phyloP scores from a whole-genome alignment of 2,113 vertebrate species.

The Lota lota region DNA sequence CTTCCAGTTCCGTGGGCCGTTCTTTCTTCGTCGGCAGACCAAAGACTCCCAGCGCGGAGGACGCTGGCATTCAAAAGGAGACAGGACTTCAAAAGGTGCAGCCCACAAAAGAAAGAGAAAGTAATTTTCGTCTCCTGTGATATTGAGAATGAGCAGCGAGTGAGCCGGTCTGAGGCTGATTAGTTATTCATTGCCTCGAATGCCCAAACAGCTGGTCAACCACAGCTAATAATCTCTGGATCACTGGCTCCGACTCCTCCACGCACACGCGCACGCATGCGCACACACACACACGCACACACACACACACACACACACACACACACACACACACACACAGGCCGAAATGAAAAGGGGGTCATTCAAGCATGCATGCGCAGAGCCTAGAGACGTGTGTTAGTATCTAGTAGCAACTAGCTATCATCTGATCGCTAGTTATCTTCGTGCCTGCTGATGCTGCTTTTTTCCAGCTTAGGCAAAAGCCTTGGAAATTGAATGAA shows the following conservation, averaged over 20 bases:
- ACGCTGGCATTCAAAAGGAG: slow-evolving; percentile 21
- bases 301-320: neutral
- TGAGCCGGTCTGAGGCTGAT: slow-evolving; percentile 21
- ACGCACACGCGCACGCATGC: neutral
- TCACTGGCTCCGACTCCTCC: slow-evolving; percentile 20
- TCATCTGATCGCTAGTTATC: too few species aligned
- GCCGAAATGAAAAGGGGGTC: too few species aligned
- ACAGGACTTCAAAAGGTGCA: slow-evolving; percentile 15
- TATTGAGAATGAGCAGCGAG: slow-evolving; percentile 16
- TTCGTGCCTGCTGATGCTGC: too few species aligned
- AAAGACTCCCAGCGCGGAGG: slow-evolving; percentile 16
- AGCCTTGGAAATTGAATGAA: too few species aligned
- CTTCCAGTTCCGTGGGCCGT: neutral
- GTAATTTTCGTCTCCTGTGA: slow-evolving; percentile 22
- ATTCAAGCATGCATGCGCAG: too few species aligned
- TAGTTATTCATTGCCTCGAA: slow-evolving; percentile 61
- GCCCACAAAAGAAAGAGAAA: slow-evolving; percentile 27
- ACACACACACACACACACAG: neutral
- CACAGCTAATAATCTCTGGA: slow-evolving; percentile 46
- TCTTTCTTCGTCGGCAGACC: neutral
- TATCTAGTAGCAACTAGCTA: too few species aligned
- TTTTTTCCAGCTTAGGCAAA: too few species aligned
- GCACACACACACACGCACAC: neutral
- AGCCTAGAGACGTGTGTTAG: too few species aligned
- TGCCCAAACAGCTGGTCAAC: slow-evolving; percentile 60